Conservation (phyloP, 2,113 vertebrate species). For the Prietella phreatophila region DNA sequence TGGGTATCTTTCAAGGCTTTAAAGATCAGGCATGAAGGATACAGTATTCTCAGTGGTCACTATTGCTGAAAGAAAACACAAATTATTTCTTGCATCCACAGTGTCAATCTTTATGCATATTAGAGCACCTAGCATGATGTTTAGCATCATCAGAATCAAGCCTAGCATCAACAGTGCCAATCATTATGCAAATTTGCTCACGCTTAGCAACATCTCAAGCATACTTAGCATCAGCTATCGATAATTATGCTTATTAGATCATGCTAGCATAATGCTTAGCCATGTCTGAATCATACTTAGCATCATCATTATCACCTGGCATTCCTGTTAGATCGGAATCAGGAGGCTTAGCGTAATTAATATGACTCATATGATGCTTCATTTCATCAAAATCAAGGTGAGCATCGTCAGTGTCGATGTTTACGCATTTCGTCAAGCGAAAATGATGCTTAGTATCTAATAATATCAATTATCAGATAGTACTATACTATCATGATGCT, state of each 20-base stretch:
- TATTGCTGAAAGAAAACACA: not conserved
- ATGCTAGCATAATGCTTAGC: not conserved
- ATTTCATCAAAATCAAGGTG: too few relatives aligned
- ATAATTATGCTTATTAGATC: not conserved
- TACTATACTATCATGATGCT: not conserved
- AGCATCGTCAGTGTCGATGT: too few relatives aligned
- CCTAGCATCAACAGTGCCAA: not conserved
- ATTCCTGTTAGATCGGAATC: too few relatives aligned
- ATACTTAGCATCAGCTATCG: not conserved
- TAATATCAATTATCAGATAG: too few relatives aligned
- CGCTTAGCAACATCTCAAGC: not conserved
- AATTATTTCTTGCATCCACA: not conserved
- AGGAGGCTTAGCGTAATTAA: too few relatives aligned
- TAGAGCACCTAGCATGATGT: slow-evolving; percentile 1
- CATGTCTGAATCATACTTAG: not conserved
- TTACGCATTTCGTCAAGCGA: not conserved
- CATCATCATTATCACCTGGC: not conserved
- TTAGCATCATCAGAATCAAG: not conserved
- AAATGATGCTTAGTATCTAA: too few relatives aligned
- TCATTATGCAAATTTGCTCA: not conserved
- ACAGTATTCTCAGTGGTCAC: not conserved
- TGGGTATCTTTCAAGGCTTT: not conserved
- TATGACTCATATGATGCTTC: not conserved
- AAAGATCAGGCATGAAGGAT: not conserved
- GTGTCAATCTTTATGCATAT: not conserved